Evolutionary conservation across 35 echinoderm and acorn worm species (phyloP).

Genomic region (Strongylocentrotus purpuratus): DNA sequence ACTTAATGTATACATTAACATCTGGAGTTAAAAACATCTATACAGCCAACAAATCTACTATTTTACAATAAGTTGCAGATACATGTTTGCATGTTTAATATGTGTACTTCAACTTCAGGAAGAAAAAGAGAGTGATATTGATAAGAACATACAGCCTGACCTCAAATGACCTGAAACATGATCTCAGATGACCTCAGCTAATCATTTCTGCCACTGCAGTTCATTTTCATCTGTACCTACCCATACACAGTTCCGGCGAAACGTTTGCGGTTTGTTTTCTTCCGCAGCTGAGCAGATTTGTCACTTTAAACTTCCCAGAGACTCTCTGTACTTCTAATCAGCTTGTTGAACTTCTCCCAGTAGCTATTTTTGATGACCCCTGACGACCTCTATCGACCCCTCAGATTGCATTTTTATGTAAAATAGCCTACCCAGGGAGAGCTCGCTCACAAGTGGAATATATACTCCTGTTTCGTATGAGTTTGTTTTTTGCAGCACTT

Average conservation of each 20-base stretch:
- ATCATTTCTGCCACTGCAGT: background rate
- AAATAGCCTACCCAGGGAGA: conserved; percentile 8
- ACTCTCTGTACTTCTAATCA: conserved; percentile 17
- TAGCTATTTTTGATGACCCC: background rate
- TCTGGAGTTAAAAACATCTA: background rate
- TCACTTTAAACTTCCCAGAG: background rate
- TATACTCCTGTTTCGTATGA: background rate
- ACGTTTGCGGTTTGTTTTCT: background rate
- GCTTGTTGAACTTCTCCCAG: conserved; percentile 15
- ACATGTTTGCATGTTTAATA: background rate
- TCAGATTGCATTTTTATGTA: background rate
- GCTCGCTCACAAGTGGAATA: no score
- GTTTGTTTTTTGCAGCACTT: background rate
- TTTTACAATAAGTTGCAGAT: background rate
- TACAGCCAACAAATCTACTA: background rate
- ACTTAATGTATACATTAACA: no score
- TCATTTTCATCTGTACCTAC: background rate
- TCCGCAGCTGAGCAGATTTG: background rate
- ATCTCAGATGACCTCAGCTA: background rate
- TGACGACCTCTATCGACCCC: background rate
- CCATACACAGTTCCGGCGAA: background rate
- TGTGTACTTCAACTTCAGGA: background rate
- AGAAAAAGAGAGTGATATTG: background rate
- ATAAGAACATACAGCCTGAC: no score
- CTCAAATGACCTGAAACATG: background rate